phyloP scores from a whole-genome alignment of 2,113 vertebrate genomes.

The Camelus bactrianus region DNA sequence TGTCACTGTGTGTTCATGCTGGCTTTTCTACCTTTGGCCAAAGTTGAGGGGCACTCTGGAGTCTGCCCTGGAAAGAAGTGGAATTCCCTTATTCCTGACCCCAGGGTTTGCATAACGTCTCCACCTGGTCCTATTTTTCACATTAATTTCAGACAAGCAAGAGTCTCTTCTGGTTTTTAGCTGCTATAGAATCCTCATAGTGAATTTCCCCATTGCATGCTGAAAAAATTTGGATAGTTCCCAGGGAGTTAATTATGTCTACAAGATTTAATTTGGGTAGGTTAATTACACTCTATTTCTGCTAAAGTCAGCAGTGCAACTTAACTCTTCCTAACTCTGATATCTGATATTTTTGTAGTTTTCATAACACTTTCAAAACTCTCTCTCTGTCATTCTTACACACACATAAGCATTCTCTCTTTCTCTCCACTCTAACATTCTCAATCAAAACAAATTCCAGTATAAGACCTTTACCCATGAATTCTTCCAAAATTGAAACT shows the following conservation, averaged over 20 bases:
- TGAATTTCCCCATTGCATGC: not conserved
- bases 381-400: not conserved
- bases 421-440: not conserved
- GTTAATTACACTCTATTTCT: not conserved
- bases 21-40: not conserved
- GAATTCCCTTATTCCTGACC: not conserved
- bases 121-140: not conserved
- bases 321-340: not conserved
- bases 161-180: not conserved
- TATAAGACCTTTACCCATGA: not conserved
- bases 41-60: not conserved
- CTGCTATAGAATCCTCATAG: not conserved
- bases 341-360: not conserved
- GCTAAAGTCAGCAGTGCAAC: not conserved
- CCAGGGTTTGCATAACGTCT: not conserved
- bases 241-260: not conserved
- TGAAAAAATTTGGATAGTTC: not conserved
- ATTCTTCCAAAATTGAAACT: not conserved
- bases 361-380: not conserved
- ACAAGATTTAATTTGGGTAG: not conserved
- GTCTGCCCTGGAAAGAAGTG: not conserved
- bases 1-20: accelerated
- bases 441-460: not conserved
- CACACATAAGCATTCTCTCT: not conserved
- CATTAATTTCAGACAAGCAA: not conserved